Evolutionary conservation across 2,113 vertebrate genomes (phyloP), one percentile per base, ranked within the genome.

Genomic region (Alaudala cheleensis): DNA sequence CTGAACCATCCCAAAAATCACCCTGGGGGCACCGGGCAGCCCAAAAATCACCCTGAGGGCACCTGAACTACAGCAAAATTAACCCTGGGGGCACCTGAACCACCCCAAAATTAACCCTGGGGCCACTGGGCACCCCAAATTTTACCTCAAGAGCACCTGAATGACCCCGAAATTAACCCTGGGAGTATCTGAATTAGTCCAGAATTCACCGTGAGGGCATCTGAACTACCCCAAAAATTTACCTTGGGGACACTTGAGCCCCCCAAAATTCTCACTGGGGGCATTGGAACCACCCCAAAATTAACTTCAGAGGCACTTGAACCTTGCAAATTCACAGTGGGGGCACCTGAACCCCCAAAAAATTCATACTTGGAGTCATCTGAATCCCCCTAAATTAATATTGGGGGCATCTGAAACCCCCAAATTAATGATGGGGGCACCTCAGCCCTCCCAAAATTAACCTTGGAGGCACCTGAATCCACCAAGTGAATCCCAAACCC

Each of bases 181-280:
- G 45, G 9, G 23, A 7, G 7, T 6, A 28, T 6, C 33, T 28
- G 24, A 15, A 5, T 4, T 1, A 5, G 9, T n/a, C 45, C 18
- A 1, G 6, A 50, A 69, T 22, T 47, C 5, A 47, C 31, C 2
- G 8, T 25, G 42, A 31, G 23, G 16, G 14, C 50, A 11, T 4
- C 40, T 17, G 42, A 44, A 44, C 42, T 44, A 25, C 25, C 28
- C 18, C 53, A n/a, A 33, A 45, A n/a, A 19, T 34, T 37, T 19
- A 44, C 40, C 12, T 24, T 44, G 31, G 24, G 11, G 39, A 24
- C 18, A n/a, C 29, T 29, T 33, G 40, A 53, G 5, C 21, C 3
- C 37, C 25, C 17, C 58, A 25, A 25, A 45, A 66, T 47, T 47
- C 64, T 5, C 31, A 65, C 26, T 22, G 47, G 45, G n/a, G n/a